Percentiles rank a stretch among this genome's conserved stretches.
These are phyloP conservation scores for Hydractinia symbiolongicarpus DNA, from an alignment of 30 jellyfish, hydroid and myxozoan species.

Conservation along the genomic window DNA sequence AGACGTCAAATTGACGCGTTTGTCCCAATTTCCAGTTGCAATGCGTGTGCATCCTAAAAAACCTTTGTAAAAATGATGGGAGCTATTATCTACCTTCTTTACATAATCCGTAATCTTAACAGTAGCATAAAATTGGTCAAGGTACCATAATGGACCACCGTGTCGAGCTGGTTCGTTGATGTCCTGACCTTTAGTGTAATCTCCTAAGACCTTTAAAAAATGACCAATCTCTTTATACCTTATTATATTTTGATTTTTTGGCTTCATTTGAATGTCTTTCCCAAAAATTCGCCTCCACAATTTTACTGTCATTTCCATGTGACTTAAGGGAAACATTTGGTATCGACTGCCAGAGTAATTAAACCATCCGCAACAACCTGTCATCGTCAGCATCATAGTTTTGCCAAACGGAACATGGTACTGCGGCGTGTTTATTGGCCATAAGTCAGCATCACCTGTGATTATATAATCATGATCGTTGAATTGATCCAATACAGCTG, in stretches of 20 bases:
- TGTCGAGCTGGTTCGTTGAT: neutral
- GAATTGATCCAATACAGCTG: neutral
- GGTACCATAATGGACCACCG: neutral
- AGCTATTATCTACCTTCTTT: neutral
- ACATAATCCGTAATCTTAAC: neutral
- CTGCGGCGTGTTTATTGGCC: neutral
- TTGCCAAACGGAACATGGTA: constrained; percentile 8
- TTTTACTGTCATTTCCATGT: neutral
- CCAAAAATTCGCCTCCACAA: neutral
- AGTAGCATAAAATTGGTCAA: constrained; percentile 7
- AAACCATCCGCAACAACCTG: constrained; percentile 12
- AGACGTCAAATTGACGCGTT: neutral
- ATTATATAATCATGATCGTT: neutral
- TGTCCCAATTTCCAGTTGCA: constrained; percentile 2
- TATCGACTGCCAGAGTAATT: neutral
- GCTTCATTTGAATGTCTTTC: neutral
- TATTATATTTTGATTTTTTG: neutral
- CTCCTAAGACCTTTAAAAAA: neutral
- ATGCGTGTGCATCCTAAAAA: neutral
- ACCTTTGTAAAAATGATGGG: neutral
- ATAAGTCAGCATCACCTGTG: constrained; percentile 2
- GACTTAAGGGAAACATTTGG: constrained; percentile 7
- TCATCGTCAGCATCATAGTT: neutral
- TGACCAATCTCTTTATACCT: neutral
- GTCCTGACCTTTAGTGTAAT: neutral